These are phyloP conservation scores for Agrenia bidenticulata DNA, from an alignment of 2,888 invertebrate genomes.

Conservation along the genomic window DNA sequence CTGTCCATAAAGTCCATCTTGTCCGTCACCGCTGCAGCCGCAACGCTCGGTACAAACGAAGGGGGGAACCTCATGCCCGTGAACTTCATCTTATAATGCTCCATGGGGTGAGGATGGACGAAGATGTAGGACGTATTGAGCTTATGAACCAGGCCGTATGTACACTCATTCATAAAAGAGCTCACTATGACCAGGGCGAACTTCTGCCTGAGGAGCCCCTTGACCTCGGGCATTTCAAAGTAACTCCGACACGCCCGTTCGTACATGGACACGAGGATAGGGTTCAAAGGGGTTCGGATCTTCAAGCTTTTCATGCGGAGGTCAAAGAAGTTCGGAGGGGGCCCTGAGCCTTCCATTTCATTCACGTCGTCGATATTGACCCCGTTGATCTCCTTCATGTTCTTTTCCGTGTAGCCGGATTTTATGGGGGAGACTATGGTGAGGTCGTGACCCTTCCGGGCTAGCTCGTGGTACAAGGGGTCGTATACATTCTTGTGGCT, in stretches of 20 bases:
- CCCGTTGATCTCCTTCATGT: conserved; percentile 49
- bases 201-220: conserved; percentile 13
- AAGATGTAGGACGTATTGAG: conserved; percentile 28
- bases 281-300: background rate
- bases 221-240: conserved; percentile 31
- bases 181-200: conserved; percentile 54
- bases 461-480: conserved; percentile 50
- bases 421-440: conserved; percentile 40
- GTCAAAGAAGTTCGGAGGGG: background rate
- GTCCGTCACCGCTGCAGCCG: background rate
- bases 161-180: conserved; percentile 59
- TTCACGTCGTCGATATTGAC: conserved; percentile 16
- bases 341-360: background rate
- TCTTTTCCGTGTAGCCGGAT: conserved; percentile 53
- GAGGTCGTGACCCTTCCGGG: conserved; percentile 53
- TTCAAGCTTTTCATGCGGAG: background rate
- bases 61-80: conserved; percentile 8
- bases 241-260: conserved; percentile 30
- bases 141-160: conserved; percentile 39
- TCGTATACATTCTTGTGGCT: conserved; percentile 58
- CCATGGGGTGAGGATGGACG: conserved; percentile 2
- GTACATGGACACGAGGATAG: background rate
- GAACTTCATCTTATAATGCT: background rate
- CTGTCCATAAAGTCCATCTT: conserved; percentile 56
- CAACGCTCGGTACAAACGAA: conserved; percentile 14